A percentile compares a stretch with the other conserved stretches of the same genome.
These are phyloP conservation scores for Ethmia dodecea DNA, from an alignment of 2,888 invertebrate species.

Conservation along the genomic window DNA sequence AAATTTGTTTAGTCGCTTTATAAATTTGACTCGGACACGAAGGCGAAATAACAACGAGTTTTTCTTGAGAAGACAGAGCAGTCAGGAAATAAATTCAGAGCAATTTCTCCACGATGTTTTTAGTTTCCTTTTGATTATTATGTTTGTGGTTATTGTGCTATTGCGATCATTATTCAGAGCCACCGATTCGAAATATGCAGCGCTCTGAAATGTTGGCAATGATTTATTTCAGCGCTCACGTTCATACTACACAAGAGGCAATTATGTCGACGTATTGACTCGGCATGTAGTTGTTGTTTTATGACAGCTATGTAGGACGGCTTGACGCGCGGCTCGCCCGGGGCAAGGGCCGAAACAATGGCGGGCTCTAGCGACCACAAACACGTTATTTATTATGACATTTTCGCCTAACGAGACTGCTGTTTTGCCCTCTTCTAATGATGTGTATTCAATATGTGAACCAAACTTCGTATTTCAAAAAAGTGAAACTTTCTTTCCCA, in stretches of 20 bases:
- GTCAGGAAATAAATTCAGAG: constrained; percentile 30
- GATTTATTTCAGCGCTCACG: constrained; percentile 38
- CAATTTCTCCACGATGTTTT: constrained; percentile 30
- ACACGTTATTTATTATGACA: constrained; percentile 48
- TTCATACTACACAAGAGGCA: constrained; percentile 43
- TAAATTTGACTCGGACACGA: constrained; percentile 34
- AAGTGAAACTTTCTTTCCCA: no score
- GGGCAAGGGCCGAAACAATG: constrained; percentile 33
- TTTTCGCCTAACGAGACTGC: constrained; percentile 40
- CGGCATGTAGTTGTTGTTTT: constrained; percentile 44
- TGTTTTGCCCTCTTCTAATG: constrained; percentile 32
- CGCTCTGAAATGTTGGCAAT: constrained; percentile 32
- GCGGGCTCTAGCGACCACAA: constrained; percentile 20
- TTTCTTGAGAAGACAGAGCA: constrained; percentile 33
- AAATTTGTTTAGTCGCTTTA: constrained; percentile 32
- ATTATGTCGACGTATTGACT: constrained; percentile 59
- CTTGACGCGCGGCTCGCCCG: constrained; percentile 22
- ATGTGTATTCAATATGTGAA: constrained; percentile 29
- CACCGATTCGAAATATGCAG: constrained; percentile 35
- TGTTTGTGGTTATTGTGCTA: constrained; percentile 17
- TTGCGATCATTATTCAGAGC: constrained; percentile 41
- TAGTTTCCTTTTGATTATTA: constrained; percentile 25
- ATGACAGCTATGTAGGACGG: constrained; percentile 34
- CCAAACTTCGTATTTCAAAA: no score
- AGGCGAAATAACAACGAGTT: constrained; percentile 24